Evolutionary conservation across 2,113 vertebrate genomes (phyloP).

Genomic region (Paramisgurnus dabryanus): DNA sequence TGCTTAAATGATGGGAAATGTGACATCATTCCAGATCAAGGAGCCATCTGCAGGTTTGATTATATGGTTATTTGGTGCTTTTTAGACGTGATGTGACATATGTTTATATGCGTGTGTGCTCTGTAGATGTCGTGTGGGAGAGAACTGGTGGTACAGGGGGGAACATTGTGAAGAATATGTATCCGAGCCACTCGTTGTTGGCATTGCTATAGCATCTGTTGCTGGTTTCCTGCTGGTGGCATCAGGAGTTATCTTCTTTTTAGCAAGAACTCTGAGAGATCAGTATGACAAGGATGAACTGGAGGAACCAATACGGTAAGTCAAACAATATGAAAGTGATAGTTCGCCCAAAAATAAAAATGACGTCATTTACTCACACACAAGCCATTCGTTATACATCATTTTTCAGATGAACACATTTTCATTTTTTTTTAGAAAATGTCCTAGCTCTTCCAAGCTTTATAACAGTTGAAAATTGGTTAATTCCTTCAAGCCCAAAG

Average conservation of each 20-base stretch:
- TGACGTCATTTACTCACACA: too few relatives aligned
- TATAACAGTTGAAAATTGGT: too few relatives aligned
- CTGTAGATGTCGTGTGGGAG: slow-evolving; percentile 87
- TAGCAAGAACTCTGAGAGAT: slow-evolving; percentile 79
- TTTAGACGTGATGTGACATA: background rate
- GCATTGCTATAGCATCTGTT: slow-evolving; percentile 84
- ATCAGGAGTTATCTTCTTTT: slow-evolving; percentile 82
- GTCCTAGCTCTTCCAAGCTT: too few relatives aligned
- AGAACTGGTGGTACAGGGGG: slow-evolving; percentile 97
- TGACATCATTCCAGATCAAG: slow-evolving; percentile 86
- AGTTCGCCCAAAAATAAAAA: too few relatives aligned
- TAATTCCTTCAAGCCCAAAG: too few relatives aligned
- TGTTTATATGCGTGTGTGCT: background rate
- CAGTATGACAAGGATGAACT: slow-evolving; percentile 79
- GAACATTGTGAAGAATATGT: slow-evolving; percentile 91
- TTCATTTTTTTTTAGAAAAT: too few relatives aligned
- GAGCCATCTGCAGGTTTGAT: slow-evolving; percentile 68
- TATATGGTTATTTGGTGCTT: background rate
- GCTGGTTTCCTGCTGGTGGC: slow-evolving; percentile 84
- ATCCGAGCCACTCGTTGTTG: slow-evolving; percentile 87
- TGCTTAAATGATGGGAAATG: slow-evolving; percentile 95
- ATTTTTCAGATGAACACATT: too few relatives aligned
- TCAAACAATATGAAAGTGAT: background rate
- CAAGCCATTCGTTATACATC: too few relatives aligned
- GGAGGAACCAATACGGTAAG: slow-evolving; percentile 80